Base-by-base conservation (phyloP, 1,140 invertebrate species). In the Drosophila eugracilis region DNA sequence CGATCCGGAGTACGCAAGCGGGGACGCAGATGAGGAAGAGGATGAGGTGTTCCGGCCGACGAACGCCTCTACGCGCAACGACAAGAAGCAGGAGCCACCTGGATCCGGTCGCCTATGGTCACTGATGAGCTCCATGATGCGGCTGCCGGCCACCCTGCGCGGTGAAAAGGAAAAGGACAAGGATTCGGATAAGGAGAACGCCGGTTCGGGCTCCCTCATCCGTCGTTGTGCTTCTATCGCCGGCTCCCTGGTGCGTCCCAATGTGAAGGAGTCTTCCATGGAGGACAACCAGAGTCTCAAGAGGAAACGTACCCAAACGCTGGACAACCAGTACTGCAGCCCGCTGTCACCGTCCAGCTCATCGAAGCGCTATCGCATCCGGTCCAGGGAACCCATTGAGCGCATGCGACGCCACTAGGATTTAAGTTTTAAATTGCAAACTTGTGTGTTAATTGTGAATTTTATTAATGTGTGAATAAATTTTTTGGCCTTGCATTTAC, bases 151-250 rank as follows among this genome's bases (percentile, higher is more conserved):
- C 19, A 45, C 54, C 0, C 26, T 84, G 24, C 52, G 50, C 9
- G 22, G 44, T 28, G 47, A 54, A 2, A 39, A 28, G 14, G 37
- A 57, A 5, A 42, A 15, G 10, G 39, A 22, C 3, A 44, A 12
- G 39, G 39, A 41, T 3, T 2, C 14, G 36, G 15, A 80, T 5
- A 78, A 89, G 21, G 75, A 84, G 21, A 78, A 79, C 39, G 5
- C 34, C 3, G n/a, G 26, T 6, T 34, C 47, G n/a, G 71, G 70
- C 6, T 90, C 89, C 0, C 42, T 91, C 0, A 78, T 91, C 19
- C 76, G 77, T 21, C 85, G 89, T 9, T 91, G 89, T 39, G 89
- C 89, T 14, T 91, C 89, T 28, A 88, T 91, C 49, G 89, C 89
- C 6, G 89, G 89, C 5, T 89, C 89, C 22, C 69, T 90, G 44